Base-by-base conservation (phyloP, 92 coral and sea anemone genomes). In the Palythoa grandiflora region DNA sequence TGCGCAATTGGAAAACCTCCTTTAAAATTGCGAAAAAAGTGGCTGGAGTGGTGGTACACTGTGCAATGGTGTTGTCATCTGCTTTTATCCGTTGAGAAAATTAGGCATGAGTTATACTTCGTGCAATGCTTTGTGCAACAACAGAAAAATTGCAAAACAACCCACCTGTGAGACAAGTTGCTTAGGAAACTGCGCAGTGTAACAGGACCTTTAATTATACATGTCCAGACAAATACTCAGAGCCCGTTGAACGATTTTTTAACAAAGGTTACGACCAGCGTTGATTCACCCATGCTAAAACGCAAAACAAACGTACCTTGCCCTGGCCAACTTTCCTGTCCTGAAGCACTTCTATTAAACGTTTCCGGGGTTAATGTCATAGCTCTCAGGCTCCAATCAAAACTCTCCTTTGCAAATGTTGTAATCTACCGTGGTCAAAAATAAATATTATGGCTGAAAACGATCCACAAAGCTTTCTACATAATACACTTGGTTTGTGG, bases 351-450 rank as follows among this genome's bases (percentile, higher is more conserved):
- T 80, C 9, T 36, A 8, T 17, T 38, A n/a, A 28, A 44, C 6
- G 57, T 38, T 13, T 61, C 74, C 20, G 85, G n/a, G 11, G 52
- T 20, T 65, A 80, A 63, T 9, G 85, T n/a, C 85, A 80, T 61
- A 9, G 85, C 74, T n/a, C 73, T 65, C 28, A 80, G 44, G 59
- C 55, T 28, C 73, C 73, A 80, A 35, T 80, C 85, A 65, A 80
- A 63, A 65, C n/a, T 80, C 40, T 80, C 73, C 35, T 65, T 19
- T 36, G 74, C 39, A 40, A 44, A 39, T 10, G 38, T 50, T 0
- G n/a, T 44, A 40, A 36, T 63, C 55, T 65, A 70, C 85, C 37
- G 16, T 28, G 7, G 7, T n/a, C 17, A 61, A 7, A 57, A 55
- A 57, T 1, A 55, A 3, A 38, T 52, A 9, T 53, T 52, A 36